Evolutionary conservation across 2,888 invertebrate genomes (phyloP), one percentile per base, ranked within the genome.

Genomic region (Drepanosiphum platanoidis): DNA sequence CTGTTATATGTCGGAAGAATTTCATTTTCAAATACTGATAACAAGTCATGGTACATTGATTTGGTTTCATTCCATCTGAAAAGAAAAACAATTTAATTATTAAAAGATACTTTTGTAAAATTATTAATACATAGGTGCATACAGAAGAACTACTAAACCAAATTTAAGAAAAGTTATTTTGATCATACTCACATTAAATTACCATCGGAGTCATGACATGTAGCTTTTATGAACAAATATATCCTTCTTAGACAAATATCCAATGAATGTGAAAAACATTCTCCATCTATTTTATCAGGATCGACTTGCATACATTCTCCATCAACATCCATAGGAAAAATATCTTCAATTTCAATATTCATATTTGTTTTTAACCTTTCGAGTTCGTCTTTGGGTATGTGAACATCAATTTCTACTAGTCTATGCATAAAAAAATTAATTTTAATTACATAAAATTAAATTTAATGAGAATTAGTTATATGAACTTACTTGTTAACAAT

Each of bases 1-100:
- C 94, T 94, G 42, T 94, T 95, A 90, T 96, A 94, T 0, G 96
- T 96, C 0, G 95, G 95, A 86, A 98, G 90, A 87, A 98, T 92
- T 61, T 95, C 91, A 88, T 92, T 93, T 88, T 97, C 95, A 90
- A 97, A 98, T 22, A 87, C 82, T n/a, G 61, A 70, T 27, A 87
- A 70, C 15, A 87, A 78, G 61, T 87, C 87, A 15, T 86, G 89
- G 88, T 93, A 94, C 34, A 94, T 88, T 18, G 91, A 90, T 89
- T 93, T 93, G 15, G 93, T 91, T 70, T 91, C 91, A 0, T 92
- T 92, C 89, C 91, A 92, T 87, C 92, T 90, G 74, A 92, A 88
- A 86, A 91, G 27, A 30, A 32, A 34, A 74, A 42, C 15, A 52
- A 15, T 13, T 4, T n/a, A 46, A 15, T 42, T n/a, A 39, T 70